Evolutionary conservation across 2,888 invertebrate genomes (phyloP), one percentile per base, ranked within the genome.

Genomic region (Raillietiella orientalis): DNA sequence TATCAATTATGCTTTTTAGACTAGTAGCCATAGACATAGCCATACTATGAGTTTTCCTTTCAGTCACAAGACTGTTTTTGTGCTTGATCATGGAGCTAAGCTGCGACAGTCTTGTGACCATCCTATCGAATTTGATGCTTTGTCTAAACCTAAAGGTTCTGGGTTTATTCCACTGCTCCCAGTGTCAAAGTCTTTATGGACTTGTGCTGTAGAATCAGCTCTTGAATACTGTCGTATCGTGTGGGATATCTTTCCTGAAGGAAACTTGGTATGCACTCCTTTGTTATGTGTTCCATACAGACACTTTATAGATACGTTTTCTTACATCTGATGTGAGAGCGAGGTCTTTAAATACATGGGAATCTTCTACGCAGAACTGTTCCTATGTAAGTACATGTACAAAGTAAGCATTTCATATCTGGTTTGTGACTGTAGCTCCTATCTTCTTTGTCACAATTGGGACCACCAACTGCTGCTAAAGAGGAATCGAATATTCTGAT

Each of bases 151-250:
- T 32, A 58, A 69, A 28, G 39, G 39, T 24, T 56, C 63, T 11
- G 62, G 63, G 27, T 58, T 64, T 36, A 66, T 69, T 28, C 47
- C 39, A 2, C 51, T 75, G 22, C 64, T 69, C 4, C 72, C 79
- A 2, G 66, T 90, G 31, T 66, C 65, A 32, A 93, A 93, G 48
- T 71, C 77, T 1, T 45, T 93, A 27, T 96, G 93, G 93, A 90
- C 87, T 0, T 82, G 75, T 39, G 71, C 74, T 34, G 74, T 90
- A 1, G 93, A 93, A 53, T 70, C 79, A 2, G 69, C 79, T 1
- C 61, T 90, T 30, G 96, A 96, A 47, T 93, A 90, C 43, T 79
- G 84, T 38, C 61, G 93, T 14, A 75, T 96, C 36, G 75, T 84
- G 2, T 84, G 79, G 72, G 93, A 96, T 48, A 53, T 93, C n/a